Evolutionary conservation across 2,797 vertebrate genomes (phyloP).

Genomic region (Champsocephalus esox): DNA sequence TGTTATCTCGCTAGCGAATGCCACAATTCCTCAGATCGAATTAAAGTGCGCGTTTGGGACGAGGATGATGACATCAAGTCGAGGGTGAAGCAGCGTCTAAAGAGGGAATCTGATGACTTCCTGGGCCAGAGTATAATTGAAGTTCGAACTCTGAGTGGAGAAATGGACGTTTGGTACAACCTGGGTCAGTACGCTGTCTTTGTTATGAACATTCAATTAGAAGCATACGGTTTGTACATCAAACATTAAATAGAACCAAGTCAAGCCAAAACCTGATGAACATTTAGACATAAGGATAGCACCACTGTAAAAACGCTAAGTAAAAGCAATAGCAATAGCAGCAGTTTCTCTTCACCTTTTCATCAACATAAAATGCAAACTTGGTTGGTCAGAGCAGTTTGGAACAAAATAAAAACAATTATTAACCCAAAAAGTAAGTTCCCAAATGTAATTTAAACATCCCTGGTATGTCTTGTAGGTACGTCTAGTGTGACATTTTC

Average conservation of each 20-base stretch:
- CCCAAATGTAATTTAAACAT: not conserved
- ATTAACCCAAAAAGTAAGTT: not conserved
- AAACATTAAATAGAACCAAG: not conserved
- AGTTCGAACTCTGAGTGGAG: slow-evolving; percentile 95
- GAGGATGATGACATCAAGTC: slow-evolving; percentile 99
- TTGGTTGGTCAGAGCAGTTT: not conserved
- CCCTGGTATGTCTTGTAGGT: not conserved
- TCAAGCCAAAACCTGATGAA: not conserved
- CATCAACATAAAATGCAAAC: not conserved
- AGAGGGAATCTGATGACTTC: slow-evolving; percentile 98
- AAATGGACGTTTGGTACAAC: slow-evolving; percentile 99
- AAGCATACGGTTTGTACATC: not conserved
- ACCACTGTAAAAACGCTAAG: too few relatives aligned
- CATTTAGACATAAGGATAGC: not conserved
- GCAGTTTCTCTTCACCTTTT: not conserved
- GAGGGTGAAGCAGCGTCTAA: slow-evolving; percentile 96
- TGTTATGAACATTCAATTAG: not conserved
- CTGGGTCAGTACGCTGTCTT: slow-evolving; percentile 87
- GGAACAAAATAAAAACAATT: not conserved
- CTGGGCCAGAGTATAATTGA: slow-evolving; percentile 98
- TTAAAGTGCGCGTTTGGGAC: slow-evolving; percentile 98
- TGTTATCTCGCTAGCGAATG: slow-evolving; percentile 88
- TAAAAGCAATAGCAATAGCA: too few relatives aligned
- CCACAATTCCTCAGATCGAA: slow-evolving; percentile 98
- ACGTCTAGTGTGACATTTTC: too few relatives aligned